These are phyloP conservation scores for Micoletzkya japonica DNA, from an alignment of 2,888 invertebrate genomes.

Conservation along the genomic window DNA sequence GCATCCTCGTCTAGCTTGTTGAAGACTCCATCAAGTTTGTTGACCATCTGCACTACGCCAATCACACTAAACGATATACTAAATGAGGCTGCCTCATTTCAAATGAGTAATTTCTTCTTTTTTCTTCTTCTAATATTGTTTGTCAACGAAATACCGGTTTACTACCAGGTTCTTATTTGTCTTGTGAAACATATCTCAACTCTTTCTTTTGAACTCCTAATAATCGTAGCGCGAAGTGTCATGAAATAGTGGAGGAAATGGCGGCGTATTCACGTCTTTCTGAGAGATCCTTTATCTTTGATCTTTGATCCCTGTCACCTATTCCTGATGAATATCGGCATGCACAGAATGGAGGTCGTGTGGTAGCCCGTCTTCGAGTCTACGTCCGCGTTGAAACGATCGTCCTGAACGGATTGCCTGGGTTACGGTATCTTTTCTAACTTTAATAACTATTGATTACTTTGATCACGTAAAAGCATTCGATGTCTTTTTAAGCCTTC, in stretches of 20 bases:
- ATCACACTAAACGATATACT: constrained; percentile 70
- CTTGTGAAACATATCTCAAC: too few relatives aligned
- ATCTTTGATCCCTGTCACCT: constrained; percentile 64
- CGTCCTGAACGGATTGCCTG: constrained; percentile 9
- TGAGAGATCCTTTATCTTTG: neutral
- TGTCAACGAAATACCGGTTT: too few relatives aligned
- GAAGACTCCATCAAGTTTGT: constrained; percentile 68
- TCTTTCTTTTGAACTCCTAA: too few relatives aligned
- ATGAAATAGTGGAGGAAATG: neutral
- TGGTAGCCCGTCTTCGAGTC: constrained; percentile 69
- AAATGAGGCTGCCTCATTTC: too few relatives aligned
- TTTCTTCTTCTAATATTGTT: constrained; percentile 5
- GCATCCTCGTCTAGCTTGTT: constrained; percentile 77
- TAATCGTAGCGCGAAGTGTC: too few relatives aligned
- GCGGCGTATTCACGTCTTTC: neutral
- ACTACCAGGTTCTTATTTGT: too few relatives aligned
- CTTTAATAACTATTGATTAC: too few relatives aligned
- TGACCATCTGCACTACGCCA: constrained; percentile 87
- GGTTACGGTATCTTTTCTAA: neutral
- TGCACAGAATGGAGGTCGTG: constrained; percentile 79
- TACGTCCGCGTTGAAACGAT: constrained; percentile 59
- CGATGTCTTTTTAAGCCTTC: too few relatives aligned
- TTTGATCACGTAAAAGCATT: too few relatives aligned
- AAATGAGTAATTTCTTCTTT: too few relatives aligned
- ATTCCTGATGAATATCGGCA: constrained; percentile 82